Evolutionary conservation across 2,797 vertebrate genomes (phyloP).

Genomic region (Halcyon chelicuti): DNA sequence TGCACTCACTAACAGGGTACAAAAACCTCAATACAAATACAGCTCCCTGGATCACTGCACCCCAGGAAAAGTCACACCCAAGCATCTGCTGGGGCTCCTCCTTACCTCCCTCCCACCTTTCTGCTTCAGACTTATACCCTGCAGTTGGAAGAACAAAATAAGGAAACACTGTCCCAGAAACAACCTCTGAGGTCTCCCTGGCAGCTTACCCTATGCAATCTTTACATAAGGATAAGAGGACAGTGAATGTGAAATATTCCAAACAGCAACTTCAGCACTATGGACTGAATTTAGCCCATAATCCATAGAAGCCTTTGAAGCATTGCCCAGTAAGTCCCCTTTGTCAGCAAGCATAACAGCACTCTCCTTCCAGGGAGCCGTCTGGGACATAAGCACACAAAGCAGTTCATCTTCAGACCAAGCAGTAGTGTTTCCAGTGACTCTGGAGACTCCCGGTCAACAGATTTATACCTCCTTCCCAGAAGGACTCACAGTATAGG

Average conservation of each 20-base stretch:
- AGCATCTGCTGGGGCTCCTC: neutral
- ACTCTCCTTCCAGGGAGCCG: neutral
- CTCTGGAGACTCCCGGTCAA: neutral
- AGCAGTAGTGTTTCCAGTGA: neutral
- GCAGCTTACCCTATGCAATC: neutral
- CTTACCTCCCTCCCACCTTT: neutral
- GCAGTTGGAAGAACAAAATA: neutral
- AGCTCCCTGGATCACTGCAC: neutral
- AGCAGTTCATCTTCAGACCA: neutral
- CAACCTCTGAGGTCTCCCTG: neutral
- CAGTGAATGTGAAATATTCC: neutral
- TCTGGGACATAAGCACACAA: neutral
- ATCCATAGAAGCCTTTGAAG: constrained; percentile 51
- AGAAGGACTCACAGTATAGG: neutral
- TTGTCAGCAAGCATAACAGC: neutral
- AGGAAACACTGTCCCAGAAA: neutral
- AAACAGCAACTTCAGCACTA: constrained; percentile 14
- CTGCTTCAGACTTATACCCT: neutral
- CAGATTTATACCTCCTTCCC: neutral
- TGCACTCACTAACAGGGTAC: neutral
- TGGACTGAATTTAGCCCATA: constrained; percentile 8
- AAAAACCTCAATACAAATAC: neutral
- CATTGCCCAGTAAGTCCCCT: neutral
- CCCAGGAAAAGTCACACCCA: neutral
- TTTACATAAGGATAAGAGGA: neutral